These are phyloP conservation scores for Schizopygopsis malacanthus DNA, from an alignment of 2,797 vertebrate genomes.

Conservation along the genomic window DNA sequence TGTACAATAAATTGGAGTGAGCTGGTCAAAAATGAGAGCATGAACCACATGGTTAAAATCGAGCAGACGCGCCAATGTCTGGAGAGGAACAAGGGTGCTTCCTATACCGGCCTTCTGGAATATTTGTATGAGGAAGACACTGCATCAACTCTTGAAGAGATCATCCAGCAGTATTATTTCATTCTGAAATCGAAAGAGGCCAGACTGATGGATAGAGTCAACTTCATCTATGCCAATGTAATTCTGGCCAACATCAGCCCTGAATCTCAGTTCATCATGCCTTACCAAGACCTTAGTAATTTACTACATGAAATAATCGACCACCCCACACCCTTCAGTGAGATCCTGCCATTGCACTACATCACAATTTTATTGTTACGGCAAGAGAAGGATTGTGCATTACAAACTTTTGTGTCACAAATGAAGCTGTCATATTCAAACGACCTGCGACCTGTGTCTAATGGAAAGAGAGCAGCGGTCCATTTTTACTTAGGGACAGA, in stretches of 20 bases:
- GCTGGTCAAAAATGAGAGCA: conserved; percentile 42
- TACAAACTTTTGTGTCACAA: conserved; percentile 58
- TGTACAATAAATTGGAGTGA: conserved; percentile 63
- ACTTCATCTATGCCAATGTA: conserved; percentile 69
- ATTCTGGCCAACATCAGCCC: conserved; percentile 66
- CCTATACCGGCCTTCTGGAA: conserved; percentile 65
- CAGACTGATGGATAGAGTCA: conserved; percentile 61
- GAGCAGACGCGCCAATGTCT: conserved; percentile 53
- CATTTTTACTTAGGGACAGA: conserved; percentile 74
- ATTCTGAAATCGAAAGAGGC: neutral
- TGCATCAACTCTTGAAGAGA: conserved; percentile 51
- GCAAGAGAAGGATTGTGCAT: conserved; percentile 1
- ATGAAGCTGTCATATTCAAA: conserved; percentile 61
- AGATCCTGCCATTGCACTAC: conserved; percentile 64
- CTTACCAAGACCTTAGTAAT: fast-evolving
- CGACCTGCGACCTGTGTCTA: conserved; percentile 63
- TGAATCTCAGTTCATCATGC: neutral
- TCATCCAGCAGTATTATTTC: conserved; percentile 1
- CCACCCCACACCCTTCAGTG: neutral
- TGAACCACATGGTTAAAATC: conserved; percentile 2
- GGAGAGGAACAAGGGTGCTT: conserved; percentile 68
- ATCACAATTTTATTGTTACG: conserved; percentile 69
- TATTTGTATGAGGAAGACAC: conserved; percentile 48
- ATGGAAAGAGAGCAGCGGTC: conserved; percentile 65
- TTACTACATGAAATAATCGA: fast-evolving